Evolutionary conservation across 2,113 vertebrate genomes (phyloP), one percentile per base, ranked within the genome.

Genomic region (Tenebrosternarchus preto): DNA sequence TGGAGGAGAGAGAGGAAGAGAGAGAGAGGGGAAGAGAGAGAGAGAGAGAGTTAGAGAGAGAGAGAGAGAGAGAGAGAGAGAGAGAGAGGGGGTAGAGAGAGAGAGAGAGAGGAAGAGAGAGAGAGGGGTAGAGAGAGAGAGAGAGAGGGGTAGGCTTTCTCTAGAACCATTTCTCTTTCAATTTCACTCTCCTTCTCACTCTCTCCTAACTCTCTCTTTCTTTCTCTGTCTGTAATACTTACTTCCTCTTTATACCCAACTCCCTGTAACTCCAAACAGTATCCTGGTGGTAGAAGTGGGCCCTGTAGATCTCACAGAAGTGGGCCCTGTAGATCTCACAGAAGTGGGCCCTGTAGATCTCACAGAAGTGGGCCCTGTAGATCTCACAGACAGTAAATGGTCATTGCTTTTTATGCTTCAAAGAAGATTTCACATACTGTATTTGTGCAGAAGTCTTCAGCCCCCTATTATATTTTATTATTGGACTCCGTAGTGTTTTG

Each of bases 21-120:
- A 5, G 63, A 66, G 63, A 17, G 61, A 31, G 25, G 56, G 27
- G 73, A 43, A 73, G 78, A 67, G 77, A 7, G 36, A 36, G 7
- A 7, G n/a, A n/a, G n/a, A n/a, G n/a, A n/a, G n/a, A 11, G 2
- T 36, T 36, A 46, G 39, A 46, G 60, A 29, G 70, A 31, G 61
- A 64, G 27, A 9, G 64, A 67, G 64, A 20, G 63, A 33, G 27
- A 57, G n/a, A 80, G 46, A 74, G 78, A 67, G 67, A 61, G 55
- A 80, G 73, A 69, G 70, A 73, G 78, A 73, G 61, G 61, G n/a
- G n/a, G n/a, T n/a, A n/a, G n/a, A n/a, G 39, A 46, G 60, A n/a
- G 70, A 64, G 27, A 64, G n/a, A n/a, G n/a, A n/a, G n/a, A n/a
- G n/a, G n/a, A n/a, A n/a, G n/a, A n/a, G n/a, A n/a, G n/a, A n/a